Evolutionary conservation across 2,113 vertebrate species (phyloP).

Genomic region (Morone saxatilis): DNA sequence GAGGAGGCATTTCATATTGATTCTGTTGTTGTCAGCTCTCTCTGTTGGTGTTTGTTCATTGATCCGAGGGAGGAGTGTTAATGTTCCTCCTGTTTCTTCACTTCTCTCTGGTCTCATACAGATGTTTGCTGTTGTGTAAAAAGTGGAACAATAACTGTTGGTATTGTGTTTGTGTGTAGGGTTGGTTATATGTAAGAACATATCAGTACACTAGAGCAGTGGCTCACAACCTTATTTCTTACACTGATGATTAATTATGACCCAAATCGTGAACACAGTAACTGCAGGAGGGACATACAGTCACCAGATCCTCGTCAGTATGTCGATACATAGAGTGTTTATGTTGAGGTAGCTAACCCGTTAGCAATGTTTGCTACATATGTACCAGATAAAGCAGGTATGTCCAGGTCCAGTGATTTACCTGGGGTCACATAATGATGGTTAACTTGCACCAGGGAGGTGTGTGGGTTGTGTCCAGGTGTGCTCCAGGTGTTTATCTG

Average conservation of each 20-base stretch:
- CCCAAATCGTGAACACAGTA: no score
- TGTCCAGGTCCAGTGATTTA: constrained; percentile 8
- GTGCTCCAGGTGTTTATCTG: not conserved
- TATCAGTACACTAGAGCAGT: no score
- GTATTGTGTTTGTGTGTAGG: no score
- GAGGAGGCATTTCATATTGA: not conserved
- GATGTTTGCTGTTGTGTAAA: not conserved
- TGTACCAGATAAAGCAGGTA: not conserved
- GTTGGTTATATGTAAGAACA: no score
- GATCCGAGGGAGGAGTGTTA: not conserved
- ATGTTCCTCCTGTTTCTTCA: not conserved
- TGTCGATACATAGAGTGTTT: no score
- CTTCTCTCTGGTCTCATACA: not conserved
- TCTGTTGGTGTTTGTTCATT: not conserved
- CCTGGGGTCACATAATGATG: constrained; percentile 19
- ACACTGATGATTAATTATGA: no score
- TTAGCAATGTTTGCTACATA: not conserved
- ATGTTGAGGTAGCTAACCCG: no score
- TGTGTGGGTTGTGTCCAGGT: not conserved
- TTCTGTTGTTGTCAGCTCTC: not conserved
- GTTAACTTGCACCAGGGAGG: no score
- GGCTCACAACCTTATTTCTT: no score
- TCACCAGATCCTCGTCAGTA: no score
- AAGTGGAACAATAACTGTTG: no score
- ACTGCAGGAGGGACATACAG: no score